Evolutionary conservation across 2,888 invertebrate genomes (phyloP).

Genomic region (Cheiracanthium punctorium): DNA sequence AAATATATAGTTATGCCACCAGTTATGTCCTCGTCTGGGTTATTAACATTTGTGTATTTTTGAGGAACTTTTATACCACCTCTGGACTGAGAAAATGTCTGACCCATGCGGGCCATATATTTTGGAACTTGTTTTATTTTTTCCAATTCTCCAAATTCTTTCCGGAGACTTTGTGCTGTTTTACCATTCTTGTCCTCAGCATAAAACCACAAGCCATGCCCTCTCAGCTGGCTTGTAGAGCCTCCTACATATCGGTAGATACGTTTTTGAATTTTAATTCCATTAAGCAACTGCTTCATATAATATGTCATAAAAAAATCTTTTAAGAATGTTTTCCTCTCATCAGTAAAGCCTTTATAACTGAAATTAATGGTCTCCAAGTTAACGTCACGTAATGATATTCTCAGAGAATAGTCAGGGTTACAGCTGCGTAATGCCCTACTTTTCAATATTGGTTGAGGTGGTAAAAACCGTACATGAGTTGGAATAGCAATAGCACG

Average conservation of each 20-base stretch:
- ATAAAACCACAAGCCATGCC: conserved; percentile 72
- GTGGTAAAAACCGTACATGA: conserved; percentile 59
- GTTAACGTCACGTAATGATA: conserved; percentile 51
- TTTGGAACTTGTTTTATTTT: conserved; percentile 73
- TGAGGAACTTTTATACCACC: conserved; percentile 48
- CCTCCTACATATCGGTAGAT: conserved; percentile 72
- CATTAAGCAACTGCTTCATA: conserved; percentile 42
- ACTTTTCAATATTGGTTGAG: conserved; percentile 64
- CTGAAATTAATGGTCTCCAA: conserved; percentile 34
- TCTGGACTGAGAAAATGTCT: conserved; percentile 74
- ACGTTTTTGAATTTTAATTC: conserved; percentile 70
- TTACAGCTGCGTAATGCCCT: conserved; percentile 46
- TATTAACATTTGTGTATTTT: conserved; percentile 38
- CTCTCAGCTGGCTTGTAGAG: conserved; percentile 73
- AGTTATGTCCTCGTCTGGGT: conserved; percentile 49
- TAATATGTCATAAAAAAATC: conserved; percentile 38
- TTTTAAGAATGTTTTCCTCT: background rate
- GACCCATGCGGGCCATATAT: conserved; percentile 76
- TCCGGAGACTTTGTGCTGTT: conserved; percentile 69
- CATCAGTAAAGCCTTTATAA: background rate
- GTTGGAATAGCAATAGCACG: conserved; percentile 71
- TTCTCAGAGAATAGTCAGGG: conserved; percentile 40
- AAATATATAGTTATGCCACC: conserved; percentile 35
- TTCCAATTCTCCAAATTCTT: conserved; percentile 71
- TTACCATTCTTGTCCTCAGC: conserved; percentile 60